Conservation (phyloP, 2,888 invertebrate genomes). For the Drosophila maculinotata region DNA sequence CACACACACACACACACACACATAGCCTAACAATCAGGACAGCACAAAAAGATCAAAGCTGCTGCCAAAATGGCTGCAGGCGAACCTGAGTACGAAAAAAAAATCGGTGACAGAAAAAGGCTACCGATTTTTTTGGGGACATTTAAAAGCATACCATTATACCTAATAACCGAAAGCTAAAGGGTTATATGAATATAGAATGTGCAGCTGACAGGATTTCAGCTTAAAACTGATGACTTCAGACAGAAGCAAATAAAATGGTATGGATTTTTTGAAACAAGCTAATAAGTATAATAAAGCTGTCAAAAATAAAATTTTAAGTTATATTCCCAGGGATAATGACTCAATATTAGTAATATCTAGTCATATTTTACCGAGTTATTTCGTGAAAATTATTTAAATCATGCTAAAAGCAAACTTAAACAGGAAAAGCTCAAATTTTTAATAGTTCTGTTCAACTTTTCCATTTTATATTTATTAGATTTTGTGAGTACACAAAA, state of each 20-base stretch:
- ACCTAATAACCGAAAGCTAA: conserved; percentile 10
- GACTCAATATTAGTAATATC: too few species aligned
- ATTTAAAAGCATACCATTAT: conserved; percentile 32
- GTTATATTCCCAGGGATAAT: too few species aligned
- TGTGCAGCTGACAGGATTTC: background rate
- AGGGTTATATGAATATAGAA: conserved; percentile 8
- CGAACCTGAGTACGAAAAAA: conserved; percentile 24
- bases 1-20: conserved; percentile 13
- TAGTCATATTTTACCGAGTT: too few species aligned
- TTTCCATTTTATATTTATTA: too few species aligned
- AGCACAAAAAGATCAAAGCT: conserved; percentile 62
- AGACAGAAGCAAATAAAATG: too few species aligned
- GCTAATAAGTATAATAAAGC: too few species aligned
- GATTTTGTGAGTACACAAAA: background rate
- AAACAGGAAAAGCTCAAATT: too few species aligned
- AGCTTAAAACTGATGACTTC: background rate
- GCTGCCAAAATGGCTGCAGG: conserved; percentile 50
- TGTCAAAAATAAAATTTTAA: too few species aligned
- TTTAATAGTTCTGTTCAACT: too few species aligned
- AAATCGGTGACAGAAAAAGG: conserved; percentile 46
- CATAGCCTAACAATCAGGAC: conserved; percentile 28
- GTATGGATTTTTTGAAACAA: too few species aligned
- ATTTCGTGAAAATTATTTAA: too few species aligned
- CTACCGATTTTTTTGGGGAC: conserved; percentile 10
- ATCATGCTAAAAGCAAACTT: too few species aligned